A percentile compares a stretch with the other conserved stretches of the same genome.
Conservation (phyloP, 2,888 invertebrate species). For the Drosophila borborema region DNA sequence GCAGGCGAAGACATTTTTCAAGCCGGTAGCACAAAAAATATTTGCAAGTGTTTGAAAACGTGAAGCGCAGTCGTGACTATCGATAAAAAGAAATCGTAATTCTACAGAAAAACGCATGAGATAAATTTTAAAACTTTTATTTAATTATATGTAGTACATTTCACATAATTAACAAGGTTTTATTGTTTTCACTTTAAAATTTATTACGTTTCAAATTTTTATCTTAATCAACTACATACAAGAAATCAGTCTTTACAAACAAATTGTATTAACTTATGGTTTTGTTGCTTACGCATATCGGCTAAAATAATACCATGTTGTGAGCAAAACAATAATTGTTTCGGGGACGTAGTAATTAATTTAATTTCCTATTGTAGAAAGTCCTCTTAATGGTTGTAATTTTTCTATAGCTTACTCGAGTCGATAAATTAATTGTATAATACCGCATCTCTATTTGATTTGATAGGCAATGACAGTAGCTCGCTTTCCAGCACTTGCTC, state of each 20-base stretch:
- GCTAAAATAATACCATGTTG: constrained; percentile 65
- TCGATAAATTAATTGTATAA: constrained; percentile 46
- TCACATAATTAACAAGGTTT: constrained; percentile 41
- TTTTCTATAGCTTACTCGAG: constrained; percentile 23
- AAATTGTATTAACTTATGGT: constrained; percentile 69
- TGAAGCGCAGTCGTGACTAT: neutral
- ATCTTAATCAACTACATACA: constrained; percentile 61
- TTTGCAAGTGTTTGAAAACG: constrained; percentile 51
- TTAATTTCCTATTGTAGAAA: constrained; percentile 36
- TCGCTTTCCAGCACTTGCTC: constrained; percentile 56
- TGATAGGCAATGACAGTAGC: constrained; percentile 17
- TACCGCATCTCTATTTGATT: constrained; percentile 54
- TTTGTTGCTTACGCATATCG: constrained; percentile 33
- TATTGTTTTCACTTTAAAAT: constrained; percentile 40
- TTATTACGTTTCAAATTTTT: constrained; percentile 53
- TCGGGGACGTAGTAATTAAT: constrained; percentile 31
- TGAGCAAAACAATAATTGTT: constrained; percentile 68
- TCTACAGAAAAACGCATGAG: neutral
- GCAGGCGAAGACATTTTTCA: constrained; percentile 83
- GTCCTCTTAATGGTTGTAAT: constrained; percentile 12
- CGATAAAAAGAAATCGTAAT: constrained; percentile 16
- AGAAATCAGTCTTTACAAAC: constrained; percentile 80
- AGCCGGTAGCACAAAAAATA: constrained; percentile 60
- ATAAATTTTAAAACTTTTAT: constrained; percentile 60
- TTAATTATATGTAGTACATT: constrained; percentile 62